These are phyloP conservation scores for Danio aesculapii DNA, from an alignment of 2,797 vertebrate genomes.

Conservation along the genomic window DNA sequence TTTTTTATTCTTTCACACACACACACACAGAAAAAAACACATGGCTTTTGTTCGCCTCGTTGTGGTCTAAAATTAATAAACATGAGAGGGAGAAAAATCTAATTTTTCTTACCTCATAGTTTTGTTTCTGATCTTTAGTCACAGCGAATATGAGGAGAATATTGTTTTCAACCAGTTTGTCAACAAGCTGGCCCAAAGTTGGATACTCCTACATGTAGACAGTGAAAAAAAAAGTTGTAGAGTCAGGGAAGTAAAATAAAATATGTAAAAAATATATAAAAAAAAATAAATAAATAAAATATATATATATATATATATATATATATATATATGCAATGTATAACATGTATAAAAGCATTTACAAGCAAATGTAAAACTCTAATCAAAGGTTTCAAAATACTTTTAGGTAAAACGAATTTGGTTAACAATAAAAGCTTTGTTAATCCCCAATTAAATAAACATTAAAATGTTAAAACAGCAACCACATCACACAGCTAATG, in stretches of 20 bases:
- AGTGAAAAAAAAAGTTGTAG: background rate
- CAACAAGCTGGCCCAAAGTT: constrained; percentile 92
- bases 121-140: constrained; percentile 82
- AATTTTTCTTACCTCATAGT: constrained; percentile 87
- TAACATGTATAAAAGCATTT: no score
- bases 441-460: no score
- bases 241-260: background rate
- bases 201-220: constrained; percentile 89
- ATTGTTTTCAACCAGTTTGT: constrained; percentile 97
- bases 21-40: background rate
- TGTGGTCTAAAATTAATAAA: constrained; percentile 21
- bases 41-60: constrained; percentile 19
- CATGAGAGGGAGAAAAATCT: constrained; percentile 32
- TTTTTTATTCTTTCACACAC: constrained; percentile 28
- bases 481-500: no score
- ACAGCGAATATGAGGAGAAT: constrained; percentile 96
- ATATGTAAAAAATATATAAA: no score
- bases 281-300: background rate
- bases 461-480: no score
- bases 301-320: no score
- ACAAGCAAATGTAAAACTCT: no score
- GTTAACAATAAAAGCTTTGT: no score
- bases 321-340: no score
- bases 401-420: no score
- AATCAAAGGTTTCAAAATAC: no score